Conservation (phyloP, 2,797 vertebrate species). For the Ptychobarbus kaznakovi region DNA sequence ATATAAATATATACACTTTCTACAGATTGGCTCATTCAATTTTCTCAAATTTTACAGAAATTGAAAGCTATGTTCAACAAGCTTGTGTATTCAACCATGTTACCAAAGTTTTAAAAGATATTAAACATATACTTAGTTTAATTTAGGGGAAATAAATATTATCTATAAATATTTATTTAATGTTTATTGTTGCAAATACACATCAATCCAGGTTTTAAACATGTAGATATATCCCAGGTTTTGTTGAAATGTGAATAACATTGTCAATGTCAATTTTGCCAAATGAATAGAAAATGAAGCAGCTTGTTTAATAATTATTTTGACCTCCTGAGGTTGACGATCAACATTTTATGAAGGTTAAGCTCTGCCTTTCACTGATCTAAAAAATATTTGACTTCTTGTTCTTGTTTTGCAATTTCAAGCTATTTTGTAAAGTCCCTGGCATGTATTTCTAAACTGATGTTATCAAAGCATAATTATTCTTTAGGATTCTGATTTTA, state of each 20-base stretch:
- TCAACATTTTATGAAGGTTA: neutral
- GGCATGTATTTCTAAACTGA: neutral
- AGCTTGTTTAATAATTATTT: neutral
- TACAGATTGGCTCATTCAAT: neutral
- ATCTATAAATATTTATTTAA: neutral
- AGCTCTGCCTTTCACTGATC: neutral
- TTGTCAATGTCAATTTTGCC: neutral
- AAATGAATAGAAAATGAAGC: neutral
- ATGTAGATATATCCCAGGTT: neutral
- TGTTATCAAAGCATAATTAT: neutral
- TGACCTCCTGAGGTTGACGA: neutral
- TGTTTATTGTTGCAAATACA: neutral
- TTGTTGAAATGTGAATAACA: neutral
- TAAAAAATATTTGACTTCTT: neutral
- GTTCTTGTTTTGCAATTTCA: neutral
- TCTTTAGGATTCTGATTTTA: slow-evolving; percentile 4
- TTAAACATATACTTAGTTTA: neutral
- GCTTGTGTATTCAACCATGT: neutral
- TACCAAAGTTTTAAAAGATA: neutral
- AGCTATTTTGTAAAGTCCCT: neutral
- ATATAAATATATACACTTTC: neutral
- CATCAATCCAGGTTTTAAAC: neutral
- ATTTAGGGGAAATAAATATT: neutral
- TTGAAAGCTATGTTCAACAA: neutral
- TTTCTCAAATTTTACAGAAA: neutral